Evolutionary conservation across 2,888 invertebrate genomes (phyloP).

Genomic region (Lottia gigantea): DNA sequence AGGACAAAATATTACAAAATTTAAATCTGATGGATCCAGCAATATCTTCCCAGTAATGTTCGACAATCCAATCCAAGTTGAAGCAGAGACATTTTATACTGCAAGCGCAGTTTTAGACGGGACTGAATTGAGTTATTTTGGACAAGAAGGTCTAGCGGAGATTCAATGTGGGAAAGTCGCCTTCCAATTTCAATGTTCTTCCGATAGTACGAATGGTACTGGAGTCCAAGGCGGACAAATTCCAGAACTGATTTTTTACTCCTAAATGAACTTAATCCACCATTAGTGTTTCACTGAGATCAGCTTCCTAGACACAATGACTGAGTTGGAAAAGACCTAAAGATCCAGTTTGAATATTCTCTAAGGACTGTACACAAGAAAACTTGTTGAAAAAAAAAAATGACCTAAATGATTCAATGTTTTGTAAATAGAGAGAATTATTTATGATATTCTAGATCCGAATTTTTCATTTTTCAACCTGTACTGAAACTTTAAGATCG

Average conservation of each 20-base stretch:
- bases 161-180: constrained; percentile 88
- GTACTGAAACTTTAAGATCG: too few relatives aligned
- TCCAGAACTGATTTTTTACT: constrained; percentile 93
- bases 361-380: too few relatives aligned
- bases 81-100: constrained; percentile 93
- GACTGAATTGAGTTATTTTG: constrained; percentile 93
- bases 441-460: too few relatives aligned
- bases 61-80: constrained; percentile 83
- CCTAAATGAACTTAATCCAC: constrained; percentile 28
- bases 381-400: too few relatives aligned
- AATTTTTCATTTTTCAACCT: too few relatives aligned
- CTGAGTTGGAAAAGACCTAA: too few relatives aligned
- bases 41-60: constrained; percentile 93
- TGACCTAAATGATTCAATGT: too few relatives aligned
- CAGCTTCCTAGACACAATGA: too few relatives aligned
- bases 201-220: constrained; percentile 96
- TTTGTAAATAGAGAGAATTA: too few relatives aligned
- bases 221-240: constrained; percentile 98
- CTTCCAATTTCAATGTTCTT: constrained; percentile 97
- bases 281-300: too few relatives aligned
- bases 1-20: constrained; percentile 91
- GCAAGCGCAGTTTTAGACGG: constrained; percentile 96
- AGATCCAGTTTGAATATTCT: too few relatives aligned
- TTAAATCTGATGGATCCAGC: constrained; percentile 96
- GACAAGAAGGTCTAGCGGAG: constrained; percentile 96